Conservation (phyloP, 2,797 vertebrate genomes). For the Philypnodon macrostomus region DNA sequence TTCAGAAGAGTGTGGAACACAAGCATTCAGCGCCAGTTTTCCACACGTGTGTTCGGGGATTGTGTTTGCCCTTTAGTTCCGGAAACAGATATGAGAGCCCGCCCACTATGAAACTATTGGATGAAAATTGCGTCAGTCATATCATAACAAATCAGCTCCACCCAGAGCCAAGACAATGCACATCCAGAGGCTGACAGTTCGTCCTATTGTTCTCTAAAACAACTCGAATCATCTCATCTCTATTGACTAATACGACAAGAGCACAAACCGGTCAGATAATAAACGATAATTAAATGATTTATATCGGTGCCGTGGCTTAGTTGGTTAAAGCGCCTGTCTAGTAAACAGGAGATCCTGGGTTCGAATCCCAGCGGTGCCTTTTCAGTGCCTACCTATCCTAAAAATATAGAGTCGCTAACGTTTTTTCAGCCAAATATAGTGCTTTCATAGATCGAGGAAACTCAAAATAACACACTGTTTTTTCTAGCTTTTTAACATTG, state of each 20-base stretch:
- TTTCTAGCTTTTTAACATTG: too few relatives aligned
- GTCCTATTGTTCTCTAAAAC: too few relatives aligned
- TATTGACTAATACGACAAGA: too few relatives aligned
- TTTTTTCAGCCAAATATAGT: too few relatives aligned
- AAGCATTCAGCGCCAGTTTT: not conserved
- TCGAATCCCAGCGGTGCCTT: slow-evolving; percentile 57
- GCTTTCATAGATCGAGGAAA: too few relatives aligned
- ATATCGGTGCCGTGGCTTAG: slow-evolving; percentile 50
- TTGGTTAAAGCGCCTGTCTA: slow-evolving; percentile 62
- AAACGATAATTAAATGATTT: not conserved
- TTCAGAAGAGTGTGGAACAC: slow-evolving; percentile 1
- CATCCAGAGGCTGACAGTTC: too few relatives aligned
- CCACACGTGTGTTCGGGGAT: slow-evolving; percentile 35
- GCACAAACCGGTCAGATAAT: too few relatives aligned
- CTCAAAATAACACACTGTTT: too few relatives aligned
- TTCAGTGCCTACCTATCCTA: not conserved
- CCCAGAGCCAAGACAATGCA: too few relatives aligned
- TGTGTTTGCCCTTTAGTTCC: slow-evolving; percentile 26
- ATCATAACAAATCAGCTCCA: not conserved
- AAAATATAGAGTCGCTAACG: too few relatives aligned
- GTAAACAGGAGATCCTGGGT: slow-evolving; percentile 61
- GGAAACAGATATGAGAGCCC: slow-evolving; percentile 48
- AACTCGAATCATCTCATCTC: too few relatives aligned
- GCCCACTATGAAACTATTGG: slow-evolving; percentile 33
- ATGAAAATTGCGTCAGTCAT: slow-evolving; percentile 22